Evolutionary conservation across 2,888 invertebrate species (phyloP), one percentile per base, ranked within the genome.

Genomic region (Meiosimyza decipiens): DNA sequence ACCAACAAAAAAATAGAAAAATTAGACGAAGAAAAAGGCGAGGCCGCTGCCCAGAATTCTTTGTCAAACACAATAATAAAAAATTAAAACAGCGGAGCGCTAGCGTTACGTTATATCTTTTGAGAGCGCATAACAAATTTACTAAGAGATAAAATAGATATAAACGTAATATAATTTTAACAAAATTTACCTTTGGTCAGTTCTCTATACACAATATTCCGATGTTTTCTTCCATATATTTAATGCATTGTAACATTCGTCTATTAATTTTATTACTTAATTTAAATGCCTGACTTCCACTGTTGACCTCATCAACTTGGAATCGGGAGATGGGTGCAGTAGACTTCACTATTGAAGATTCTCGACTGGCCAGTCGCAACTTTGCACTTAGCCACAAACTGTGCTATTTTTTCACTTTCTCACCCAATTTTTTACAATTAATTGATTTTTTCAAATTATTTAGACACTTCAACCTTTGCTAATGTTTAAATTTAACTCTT

Each of bases 401-500:
- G n/a, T 33, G 54, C 28, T 4, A 7, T 59, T 59, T 59, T 22
- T 68, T 47, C 57, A 47, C 68, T 59, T 59, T 28, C 50, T 40
- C 40, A 40, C 40, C 3, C 40, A 40, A 22, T 12, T 5, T 60
- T 28, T 50, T 16, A 16, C 57, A 28, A 18, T 69, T 65, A 75
- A 76, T 74, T 73, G 74, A 75, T 77, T 76, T 76, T 75, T 67
- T 71, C 67, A 73, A 73, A 74, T 74, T 70, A 73, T 72, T 73
- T 72, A 74, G 75, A 74, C 73, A 75, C 73, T 73, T 74, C 69
- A 69, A 71, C 49, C 69, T 68, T 75, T 68, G 60, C 79, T 75
- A 81, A 71, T 78, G 73, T 82, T 84, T 86, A 79, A 84, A 80
- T 79, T 83, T 83, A 80, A 84, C 84, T 85, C 82, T 85, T 78